These are phyloP conservation scores for Morpho helenor DNA, from an alignment of 2,888 invertebrate species.

Conservation along the genomic window DNA sequence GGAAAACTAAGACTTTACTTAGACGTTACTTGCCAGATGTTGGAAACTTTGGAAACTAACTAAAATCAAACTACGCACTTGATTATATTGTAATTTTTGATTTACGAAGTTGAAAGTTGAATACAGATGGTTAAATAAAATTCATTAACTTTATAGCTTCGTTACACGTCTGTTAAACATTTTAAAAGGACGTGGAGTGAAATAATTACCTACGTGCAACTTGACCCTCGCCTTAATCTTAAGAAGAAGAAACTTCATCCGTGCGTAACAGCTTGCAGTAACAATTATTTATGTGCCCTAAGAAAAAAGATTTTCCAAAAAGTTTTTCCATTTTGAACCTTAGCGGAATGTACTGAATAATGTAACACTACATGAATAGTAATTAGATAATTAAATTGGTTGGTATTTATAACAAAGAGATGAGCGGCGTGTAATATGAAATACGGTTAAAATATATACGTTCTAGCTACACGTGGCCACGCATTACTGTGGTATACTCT, in stretches of 20 bases:
- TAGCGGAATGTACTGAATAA: constrained; percentile 23
- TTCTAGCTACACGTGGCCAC: no score
- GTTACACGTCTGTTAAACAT: constrained; percentile 28
- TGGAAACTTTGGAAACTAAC: no score
- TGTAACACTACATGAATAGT: constrained; percentile 27
- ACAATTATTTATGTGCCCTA: constrained; percentile 67
- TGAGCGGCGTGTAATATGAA: no score
- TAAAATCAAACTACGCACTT: no score
- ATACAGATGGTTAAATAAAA: neutral
- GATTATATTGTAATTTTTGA: no score
- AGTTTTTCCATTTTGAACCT: constrained; percentile 72
- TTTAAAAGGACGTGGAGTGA: constrained; percentile 47
- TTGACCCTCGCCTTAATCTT: constrained; percentile 58
- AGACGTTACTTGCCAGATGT: no score
- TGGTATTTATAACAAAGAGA: neutral
- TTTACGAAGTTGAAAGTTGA: no score
- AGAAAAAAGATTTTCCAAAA: constrained; percentile 66
- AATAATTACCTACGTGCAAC: constrained; percentile 71
- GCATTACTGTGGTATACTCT: no score
- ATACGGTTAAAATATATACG: no score
- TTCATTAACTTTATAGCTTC: constrained; percentile 39
- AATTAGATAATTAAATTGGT: constrained; percentile 10
- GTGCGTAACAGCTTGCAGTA: constrained; percentile 75
- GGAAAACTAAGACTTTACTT: no score
- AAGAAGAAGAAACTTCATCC: constrained; percentile 48